Evolutionary conservation across 2,113 vertebrate genomes (phyloP), one percentile per base, ranked within the genome.

Genomic region (Daphoenositta chrysoptera): DNA sequence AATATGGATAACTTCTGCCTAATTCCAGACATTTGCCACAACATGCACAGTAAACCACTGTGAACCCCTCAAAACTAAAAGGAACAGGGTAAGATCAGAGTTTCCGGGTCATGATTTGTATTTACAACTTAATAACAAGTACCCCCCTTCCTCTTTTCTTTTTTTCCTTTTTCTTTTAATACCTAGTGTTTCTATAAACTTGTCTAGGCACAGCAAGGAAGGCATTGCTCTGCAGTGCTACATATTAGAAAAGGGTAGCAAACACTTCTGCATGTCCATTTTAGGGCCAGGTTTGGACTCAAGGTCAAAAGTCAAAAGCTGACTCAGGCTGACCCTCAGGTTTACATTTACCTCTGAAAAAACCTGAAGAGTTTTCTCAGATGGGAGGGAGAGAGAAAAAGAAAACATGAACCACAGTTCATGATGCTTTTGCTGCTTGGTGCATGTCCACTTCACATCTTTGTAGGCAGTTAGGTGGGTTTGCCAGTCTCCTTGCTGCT

Each of bases 61-160:
- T 15, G 45, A 81, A 53, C 22, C 11, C 30, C 35, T 93, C 19
- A 54, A 71, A 91, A 51, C 24, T 31, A 47, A 75, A 27, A 60
- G 17, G 3, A 45, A 26, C 5, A 70, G 47, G 64, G 14, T 63
- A 54, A 81, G 28, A 54, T 66, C 33, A 58, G 66, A 24, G 10
- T 45, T 87, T 87, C 27, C 35, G 19, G n/a, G 51, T 42, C 15
- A 31, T 48, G 19, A 56, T 88, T 51, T 76, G 6, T 83, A 48
- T 61, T 69, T 80, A 53, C 31, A 37, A 13, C 8, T 65, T 45
- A 83, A 12, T 56, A 61, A 65, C 27, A 45, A 28, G 9, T 56
- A 64, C 48, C 11, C 10, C 22, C 4, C 1, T 22, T 7, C 1
- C 3, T 19, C 9, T 40, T 21, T 2, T 2, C 5, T 11, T 18